Percentiles rank a stretch among this genome's conserved stretches.
Conservation (phyloP, 23 tunicate species). For the Trididemnum nubilum region DNA sequence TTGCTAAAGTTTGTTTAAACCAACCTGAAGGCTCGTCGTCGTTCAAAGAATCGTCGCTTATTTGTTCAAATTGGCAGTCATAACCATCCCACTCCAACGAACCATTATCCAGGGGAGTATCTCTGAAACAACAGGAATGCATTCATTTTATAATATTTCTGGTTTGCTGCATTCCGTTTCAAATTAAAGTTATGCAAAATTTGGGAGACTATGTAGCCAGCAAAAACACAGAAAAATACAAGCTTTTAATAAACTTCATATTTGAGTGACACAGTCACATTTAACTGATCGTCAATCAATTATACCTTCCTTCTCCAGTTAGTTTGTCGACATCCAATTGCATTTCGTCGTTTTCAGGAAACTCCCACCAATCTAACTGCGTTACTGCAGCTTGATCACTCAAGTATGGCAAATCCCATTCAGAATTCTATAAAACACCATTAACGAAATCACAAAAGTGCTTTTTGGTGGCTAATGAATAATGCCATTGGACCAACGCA, state of each 20-base stretch:
- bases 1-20: too few relatives aligned
- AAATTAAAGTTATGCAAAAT: neutral
- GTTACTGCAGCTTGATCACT: neutral
- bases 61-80: constrained; percentile 33
- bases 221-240: neutral
- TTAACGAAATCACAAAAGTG: too few relatives aligned
- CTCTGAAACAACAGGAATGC: constrained; percentile 38
- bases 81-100: constrained; percentile 82
- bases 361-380: constrained; percentile 11
- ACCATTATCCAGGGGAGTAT: constrained; percentile 48
- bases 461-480: neutral
- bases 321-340: neutral
- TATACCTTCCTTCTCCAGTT: neutral
- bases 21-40: neutral
- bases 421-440: too few relatives aligned
- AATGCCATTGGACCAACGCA: neutral
- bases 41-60: neutral
- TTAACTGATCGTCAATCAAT: too few relatives aligned
- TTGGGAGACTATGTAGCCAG: neutral
- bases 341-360: neutral
- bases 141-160: too few relatives aligned
- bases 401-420: too few relatives aligned
- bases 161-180: neutral
- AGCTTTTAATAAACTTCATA: too few relatives aligned
- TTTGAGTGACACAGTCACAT: too few relatives aligned